Evolutionary conservation across 2,113 vertebrate species (phyloP).

Genomic region (Isurus oxyrinchus): DNA sequence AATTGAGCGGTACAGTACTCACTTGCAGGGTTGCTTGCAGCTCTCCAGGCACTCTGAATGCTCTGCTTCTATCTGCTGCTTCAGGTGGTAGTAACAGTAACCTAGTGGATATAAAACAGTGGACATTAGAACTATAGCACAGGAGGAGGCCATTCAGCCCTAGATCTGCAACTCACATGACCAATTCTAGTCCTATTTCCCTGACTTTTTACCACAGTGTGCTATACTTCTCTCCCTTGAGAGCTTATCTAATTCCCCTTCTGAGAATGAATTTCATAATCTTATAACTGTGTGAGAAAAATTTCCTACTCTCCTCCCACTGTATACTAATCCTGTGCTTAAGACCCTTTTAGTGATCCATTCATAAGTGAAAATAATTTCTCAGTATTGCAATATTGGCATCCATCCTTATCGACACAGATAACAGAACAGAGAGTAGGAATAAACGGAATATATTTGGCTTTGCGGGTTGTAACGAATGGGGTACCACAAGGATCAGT

Average conservation of each 20-base stretch:
- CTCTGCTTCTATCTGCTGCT: constrained; percentile 48
- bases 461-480: background rate
- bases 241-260: background rate
- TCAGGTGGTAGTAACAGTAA: constrained; percentile 56
- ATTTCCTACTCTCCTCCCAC: background rate
- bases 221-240: background rate
- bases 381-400: background rate
- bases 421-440: background rate
- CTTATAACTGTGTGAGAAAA: background rate
- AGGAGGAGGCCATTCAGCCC: background rate
- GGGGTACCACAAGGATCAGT: background rate
- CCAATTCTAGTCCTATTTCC: background rate
- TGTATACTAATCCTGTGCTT: background rate
- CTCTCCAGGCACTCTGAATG: constrained; percentile 54
- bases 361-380: background rate
- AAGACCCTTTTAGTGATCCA: background rate
- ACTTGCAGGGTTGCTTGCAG: constrained; percentile 74
- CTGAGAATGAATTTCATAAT: background rate
- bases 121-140: background rate
- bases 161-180: background rate
- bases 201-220: background rate
- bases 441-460: background rate
- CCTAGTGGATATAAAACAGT: constrained; percentile 46
- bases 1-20: constrained; percentile 44
- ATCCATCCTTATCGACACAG: background rate